phyloP scores from a whole-genome alignment of 2,113 vertebrate genomes.

The Crotalus horridus region DNA sequence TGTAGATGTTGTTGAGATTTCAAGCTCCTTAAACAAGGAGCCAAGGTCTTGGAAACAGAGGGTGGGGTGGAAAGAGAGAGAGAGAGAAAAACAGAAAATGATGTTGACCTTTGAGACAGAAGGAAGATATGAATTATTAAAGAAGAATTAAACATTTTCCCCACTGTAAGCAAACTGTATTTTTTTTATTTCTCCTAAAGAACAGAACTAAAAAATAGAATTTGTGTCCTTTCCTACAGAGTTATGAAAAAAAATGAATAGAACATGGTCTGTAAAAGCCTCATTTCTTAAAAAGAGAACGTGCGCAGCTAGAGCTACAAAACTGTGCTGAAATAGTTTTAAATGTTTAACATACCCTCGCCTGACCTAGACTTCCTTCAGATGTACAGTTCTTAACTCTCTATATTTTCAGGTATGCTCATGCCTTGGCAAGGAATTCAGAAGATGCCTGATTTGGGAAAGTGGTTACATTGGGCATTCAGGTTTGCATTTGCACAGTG shows the following conservation, averaged over 20 bases:
- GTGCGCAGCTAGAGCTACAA: neutral
- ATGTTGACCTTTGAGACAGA: constrained; percentile 42
- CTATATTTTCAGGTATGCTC: neutral
- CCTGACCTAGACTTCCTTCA: neutral
- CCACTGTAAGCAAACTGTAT: neutral
- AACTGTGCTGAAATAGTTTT: neutral
- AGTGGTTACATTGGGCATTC: neutral
- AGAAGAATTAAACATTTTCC: neutral
- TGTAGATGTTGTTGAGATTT: constrained; percentile 34
- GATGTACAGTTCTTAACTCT: neutral
- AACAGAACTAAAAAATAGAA: neutral
- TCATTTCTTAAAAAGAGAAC: neutral
- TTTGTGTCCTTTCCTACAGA: neutral
- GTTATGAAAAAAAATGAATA: neutral
- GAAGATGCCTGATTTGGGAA: neutral
- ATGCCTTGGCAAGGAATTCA: neutral
- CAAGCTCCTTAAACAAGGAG: constrained; percentile 55
- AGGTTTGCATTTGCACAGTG: neutral
- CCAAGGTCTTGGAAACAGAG: constrained; percentile 49
- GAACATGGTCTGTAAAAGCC: neutral
- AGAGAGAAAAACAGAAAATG: constrained; percentile 23
- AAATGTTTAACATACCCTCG: neutral
- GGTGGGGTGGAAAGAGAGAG: neutral
- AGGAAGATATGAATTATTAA: neutral
- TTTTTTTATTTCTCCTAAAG: neutral